Evolutionary conservation across 2,888 invertebrate genomes (phyloP).

Genomic region (Luperina testacea): DNA sequence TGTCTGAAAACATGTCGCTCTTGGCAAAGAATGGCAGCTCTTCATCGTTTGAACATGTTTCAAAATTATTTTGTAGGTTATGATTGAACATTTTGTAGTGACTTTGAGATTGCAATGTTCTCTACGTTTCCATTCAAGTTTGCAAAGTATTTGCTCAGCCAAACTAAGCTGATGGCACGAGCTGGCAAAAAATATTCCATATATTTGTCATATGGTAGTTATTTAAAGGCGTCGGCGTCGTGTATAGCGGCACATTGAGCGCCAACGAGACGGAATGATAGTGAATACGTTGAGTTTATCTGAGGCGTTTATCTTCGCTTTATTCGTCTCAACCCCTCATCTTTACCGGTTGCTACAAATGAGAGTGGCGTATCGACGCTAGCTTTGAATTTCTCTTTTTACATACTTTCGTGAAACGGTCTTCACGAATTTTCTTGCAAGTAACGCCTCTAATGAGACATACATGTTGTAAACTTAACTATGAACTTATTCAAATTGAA

Average conservation of each 20-base stretch:
- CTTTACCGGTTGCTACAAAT: slow-evolving; percentile 68
- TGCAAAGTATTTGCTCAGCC: slow-evolving; percentile 27
- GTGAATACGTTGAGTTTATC: slow-evolving; percentile 67
- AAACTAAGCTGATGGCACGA: slow-evolving; percentile 22
- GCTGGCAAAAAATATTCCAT: slow-evolving; percentile 40
- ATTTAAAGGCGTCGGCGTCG: slow-evolving; percentile 52
- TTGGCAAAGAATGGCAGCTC: slow-evolving; percentile 27
- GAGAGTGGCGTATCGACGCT: slow-evolving; percentile 61
- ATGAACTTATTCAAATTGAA: slow-evolving; percentile 21
- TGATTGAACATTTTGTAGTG: slow-evolving; percentile 41
- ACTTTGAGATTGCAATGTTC: slow-evolving; percentile 37
- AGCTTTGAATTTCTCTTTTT: slow-evolving; percentile 42
- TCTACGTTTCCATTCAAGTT: slow-evolving; percentile 47
- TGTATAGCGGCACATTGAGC: slow-evolving; percentile 62
- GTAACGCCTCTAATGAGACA: slow-evolving; percentile 20
- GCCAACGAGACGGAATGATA: slow-evolving; percentile 66
- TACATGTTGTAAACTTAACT: neutral
- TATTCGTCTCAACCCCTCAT: slow-evolving; percentile 68
- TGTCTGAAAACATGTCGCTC: slow-evolving; percentile 35
- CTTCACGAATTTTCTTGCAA: slow-evolving; percentile 13
- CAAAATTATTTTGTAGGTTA: slow-evolving; percentile 31
- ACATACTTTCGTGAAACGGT: slow-evolving; percentile 22
- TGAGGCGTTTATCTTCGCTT: slow-evolving; percentile 67
- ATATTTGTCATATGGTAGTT: slow-evolving; percentile 56
- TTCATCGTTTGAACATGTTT: slow-evolving; percentile 37